Percentiles rank a stretch among this genome's conserved stretches.
Conservation (phyloP, 2,797 vertebrate species). For the Glyptemys insculpta region DNA sequence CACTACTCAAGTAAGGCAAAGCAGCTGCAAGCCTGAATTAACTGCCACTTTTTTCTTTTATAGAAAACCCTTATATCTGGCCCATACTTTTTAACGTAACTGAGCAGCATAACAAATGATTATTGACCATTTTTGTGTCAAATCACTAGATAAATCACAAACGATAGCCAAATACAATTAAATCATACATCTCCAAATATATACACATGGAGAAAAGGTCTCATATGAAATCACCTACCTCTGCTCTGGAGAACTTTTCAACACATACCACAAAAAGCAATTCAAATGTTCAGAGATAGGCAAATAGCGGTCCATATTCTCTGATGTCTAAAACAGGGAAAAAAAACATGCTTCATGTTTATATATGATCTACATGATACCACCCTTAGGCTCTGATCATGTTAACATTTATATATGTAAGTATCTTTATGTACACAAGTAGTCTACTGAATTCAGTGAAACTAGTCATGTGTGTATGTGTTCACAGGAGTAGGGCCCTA, state of each 20-base stretch:
- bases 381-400: neutral
- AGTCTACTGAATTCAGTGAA: neutral
- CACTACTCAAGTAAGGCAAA: neutral
- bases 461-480: neutral
- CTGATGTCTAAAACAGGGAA: neutral
- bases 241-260: neutral
- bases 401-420: neutral
- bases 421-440: neutral
- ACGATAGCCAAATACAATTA: neutral
- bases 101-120: neutral
- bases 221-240: neutral
- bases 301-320: slow-evolving; percentile 34
- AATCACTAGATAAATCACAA: neutral
- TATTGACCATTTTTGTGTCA: neutral
- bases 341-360: neutral
- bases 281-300: neutral
- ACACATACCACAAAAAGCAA: slow-evolving; percentile 66
- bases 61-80: neutral
- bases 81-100: neutral
- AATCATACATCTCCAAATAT: neutral
- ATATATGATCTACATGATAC: neutral
- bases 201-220: neutral
- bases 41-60: neutral
- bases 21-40: neutral
- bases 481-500: neutral